A percentile compares a stretch with the other conserved stretches of the same genome.
phyloP scores from a whole-genome alignment of 1,140 invertebrate species.

The Anastatus disparis region DNA sequence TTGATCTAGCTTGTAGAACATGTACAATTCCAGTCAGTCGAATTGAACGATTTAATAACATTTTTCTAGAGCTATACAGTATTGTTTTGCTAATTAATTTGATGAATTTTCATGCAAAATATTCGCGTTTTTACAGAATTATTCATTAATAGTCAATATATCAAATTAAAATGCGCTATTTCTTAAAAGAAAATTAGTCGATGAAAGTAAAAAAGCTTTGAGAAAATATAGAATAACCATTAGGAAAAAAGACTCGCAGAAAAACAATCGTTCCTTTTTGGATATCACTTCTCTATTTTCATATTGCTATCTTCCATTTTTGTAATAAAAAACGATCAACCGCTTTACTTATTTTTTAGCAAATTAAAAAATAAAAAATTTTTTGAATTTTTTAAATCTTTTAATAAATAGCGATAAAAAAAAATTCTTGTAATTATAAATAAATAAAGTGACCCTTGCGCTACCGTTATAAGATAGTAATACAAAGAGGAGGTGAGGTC shows the following conservation, averaged over 20 bases:
- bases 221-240: background rate
- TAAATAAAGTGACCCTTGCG: background rate
- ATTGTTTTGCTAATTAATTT: background rate
- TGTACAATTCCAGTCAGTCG: constrained; percentile 5
- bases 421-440: constrained; percentile 4
- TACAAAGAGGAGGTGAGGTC: background rate
- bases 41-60: constrained; percentile 6
- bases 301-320: background rate
- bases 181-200: constrained; percentile 4
- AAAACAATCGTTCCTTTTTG: background rate
- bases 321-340: background rate
- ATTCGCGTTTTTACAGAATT: background rate
- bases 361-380: background rate
- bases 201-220: constrained; percentile 19
- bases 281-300: constrained; percentile 17
- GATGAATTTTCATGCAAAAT: background rate
- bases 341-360: no score
- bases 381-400: background rate
- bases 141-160: background rate
- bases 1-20: constrained; percentile 9
- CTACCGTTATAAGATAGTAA: background rate
- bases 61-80: background rate
- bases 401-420: background rate
- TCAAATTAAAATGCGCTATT: constrained; percentile 1
- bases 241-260: background rate